Evolutionary conservation across 2,797 vertebrate species (phyloP), one percentile per base, ranked within the genome.

Genomic region (Distichodus sexfasciatus): DNA sequence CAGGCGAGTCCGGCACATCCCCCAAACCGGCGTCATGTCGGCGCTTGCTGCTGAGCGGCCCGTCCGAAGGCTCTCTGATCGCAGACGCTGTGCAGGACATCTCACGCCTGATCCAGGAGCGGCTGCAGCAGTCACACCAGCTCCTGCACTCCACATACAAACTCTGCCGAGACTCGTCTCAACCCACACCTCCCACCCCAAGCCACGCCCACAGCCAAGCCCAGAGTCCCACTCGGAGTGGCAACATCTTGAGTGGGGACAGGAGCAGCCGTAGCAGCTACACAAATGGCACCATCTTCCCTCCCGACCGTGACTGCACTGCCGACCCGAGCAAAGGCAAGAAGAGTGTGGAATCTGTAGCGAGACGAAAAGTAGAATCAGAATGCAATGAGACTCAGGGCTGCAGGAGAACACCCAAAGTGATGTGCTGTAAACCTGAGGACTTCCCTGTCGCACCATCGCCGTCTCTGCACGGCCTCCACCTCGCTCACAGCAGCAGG

Each of bases 1-100:
- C 36, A 1, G 86, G 84, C 62, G 90, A 90, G 71, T 84, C 76
- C 57, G 90, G 88, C 72, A 74, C 78, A 17, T 92, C 94, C 75
- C 86, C 91, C 11, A 94, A 92, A 83, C 89, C 90, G 55, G 90
- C 93, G 15, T 85, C 89, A 40, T 94, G 90, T 87, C 92, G 94
- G 85, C 94, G 91, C 81, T 83, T 95, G 33, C 80, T 87, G 81
- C 90, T 94, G 80, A 82, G 86, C 41, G 92, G 91, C 77, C 81
- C 86, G 6, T 75, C 65, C 59, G 93, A 96, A 40, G 80, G 78
- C 44, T 86, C 84, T 15, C 83, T 89, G 51, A 90, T 92, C 6
- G 85, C 87, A 33, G 89, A 92, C 74, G 90, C 90, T 1, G 90
- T 92, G 33, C 90, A 92, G 69, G 90, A 92, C 82, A 91, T 92